Conservation (phyloP, 2,113 vertebrate genomes). For the Phrynocephalus versicolor region DNA sequence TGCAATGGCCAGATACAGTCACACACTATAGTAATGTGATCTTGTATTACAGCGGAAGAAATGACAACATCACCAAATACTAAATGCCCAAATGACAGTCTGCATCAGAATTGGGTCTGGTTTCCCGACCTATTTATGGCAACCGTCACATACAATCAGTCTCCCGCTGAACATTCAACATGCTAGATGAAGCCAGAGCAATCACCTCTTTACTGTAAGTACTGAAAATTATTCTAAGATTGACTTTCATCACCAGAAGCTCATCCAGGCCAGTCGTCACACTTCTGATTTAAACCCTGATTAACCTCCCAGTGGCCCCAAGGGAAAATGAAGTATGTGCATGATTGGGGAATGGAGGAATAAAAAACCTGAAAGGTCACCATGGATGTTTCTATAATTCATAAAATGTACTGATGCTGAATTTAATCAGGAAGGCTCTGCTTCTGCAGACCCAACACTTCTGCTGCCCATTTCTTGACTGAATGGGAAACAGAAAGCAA, state of each 20-base stretch:
- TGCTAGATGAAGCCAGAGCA: constrained; percentile 18
- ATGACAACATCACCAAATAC: constrained; percentile 23
- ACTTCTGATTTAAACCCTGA: constrained; percentile 31
- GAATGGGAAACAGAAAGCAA: not conserved
- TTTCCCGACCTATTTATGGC: constrained; percentile 40
- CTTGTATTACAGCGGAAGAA: constrained; percentile 42
- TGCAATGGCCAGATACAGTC: not conserved
- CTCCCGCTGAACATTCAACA: constrained; percentile 28
- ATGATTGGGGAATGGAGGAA: not conserved
- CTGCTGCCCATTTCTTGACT: not conserved
- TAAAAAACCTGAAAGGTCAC: constrained; percentile 21
- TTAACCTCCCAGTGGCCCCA: not conserved
- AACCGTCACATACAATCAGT: constrained; percentile 32
- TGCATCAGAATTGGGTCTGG: constrained; percentile 30
- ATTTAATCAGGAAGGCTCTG: not conserved
- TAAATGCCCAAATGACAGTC: constrained; percentile 33
- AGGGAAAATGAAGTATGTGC: not conserved
- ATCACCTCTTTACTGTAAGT: constrained; percentile 27
- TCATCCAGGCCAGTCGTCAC: constrained; percentile 37
- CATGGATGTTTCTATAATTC: not conserved
- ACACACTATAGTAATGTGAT: constrained; percentile 28
- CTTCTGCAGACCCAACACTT: not conserved
- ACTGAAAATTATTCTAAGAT: constrained; percentile 35
- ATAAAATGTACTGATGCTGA: not conserved
- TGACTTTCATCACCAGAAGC: constrained; percentile 35